Evolutionary conservation across 2,113 vertebrate species (phyloP), one percentile per base, ranked within the genome.

Genomic region (Thalassoma bifasciatum): DNA sequence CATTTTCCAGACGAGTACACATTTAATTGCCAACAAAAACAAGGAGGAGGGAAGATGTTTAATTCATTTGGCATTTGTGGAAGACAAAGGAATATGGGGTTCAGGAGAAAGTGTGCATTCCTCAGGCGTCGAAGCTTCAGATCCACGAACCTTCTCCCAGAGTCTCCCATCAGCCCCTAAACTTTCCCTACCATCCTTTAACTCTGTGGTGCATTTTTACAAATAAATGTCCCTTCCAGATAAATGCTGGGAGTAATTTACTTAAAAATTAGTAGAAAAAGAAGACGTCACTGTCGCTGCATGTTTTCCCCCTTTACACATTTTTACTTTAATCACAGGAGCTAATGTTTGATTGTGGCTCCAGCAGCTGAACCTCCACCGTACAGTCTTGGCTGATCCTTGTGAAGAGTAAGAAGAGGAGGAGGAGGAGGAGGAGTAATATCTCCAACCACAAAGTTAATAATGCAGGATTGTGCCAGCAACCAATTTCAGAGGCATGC

Each of bases 261-360:
- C n/a, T n/a, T n/a, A n/a, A n/a, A n/a, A n/a, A n/a, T n/a, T n/a
- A n/a, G n/a, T n/a, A n/a, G n/a, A n/a, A n/a, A n/a, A n/a, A n/a
- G n/a, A n/a, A n/a, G n/a, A n/a, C n/a, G n/a, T n/a, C n/a, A n/a
- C n/a, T n/a, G n/a, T n/a, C n/a, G n/a, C n/a, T n/a, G n/a, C n/a
- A n/a, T n/a, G n/a, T n/a, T n/a, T n/a, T n/a, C n/a, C n/a, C n/a
- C n/a, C n/a, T n/a, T n/a, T n/a, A n/a, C n/a, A n/a, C n/a, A n/a
- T n/a, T n/a, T n/a, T n/a, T n/a, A n/a, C n/a, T n/a, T n/a, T n/a
- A 81, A 85, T 81, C 76, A 76, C 21, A 74, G 30, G 57, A 70
- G 23, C 65, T 23, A 1, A 75, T 81, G 77, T 85, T 73, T 64
- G 74, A 21, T 6, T 53, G 30, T n/a, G 74, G 64, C 71, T 72